Evolutionary conservation across 2,797 vertebrate species (phyloP).

Genomic region (Ctenopoma multispine): DNA sequence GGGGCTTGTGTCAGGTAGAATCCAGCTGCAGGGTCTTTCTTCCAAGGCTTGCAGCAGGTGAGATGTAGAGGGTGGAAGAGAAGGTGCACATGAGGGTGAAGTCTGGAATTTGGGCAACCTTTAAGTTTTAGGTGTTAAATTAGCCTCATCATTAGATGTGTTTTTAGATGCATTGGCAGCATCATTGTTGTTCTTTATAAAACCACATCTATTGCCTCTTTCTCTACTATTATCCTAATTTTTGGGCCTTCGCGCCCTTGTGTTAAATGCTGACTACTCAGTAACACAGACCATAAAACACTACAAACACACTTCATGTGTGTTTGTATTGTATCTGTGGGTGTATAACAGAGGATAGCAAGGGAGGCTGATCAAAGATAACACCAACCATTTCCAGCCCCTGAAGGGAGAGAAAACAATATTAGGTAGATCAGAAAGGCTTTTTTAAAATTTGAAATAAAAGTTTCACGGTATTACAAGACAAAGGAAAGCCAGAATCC

Average conservation of each 20-base stretch:
- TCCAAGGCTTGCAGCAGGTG: slow-evolving; percentile 73
- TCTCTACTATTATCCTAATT: slow-evolving; percentile 35
- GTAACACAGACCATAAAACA: slow-evolving; percentile 54
- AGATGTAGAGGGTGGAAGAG: slow-evolving; percentile 49
- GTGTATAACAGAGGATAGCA: slow-evolving; percentile 36
- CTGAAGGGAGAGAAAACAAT: slow-evolving; percentile 75
- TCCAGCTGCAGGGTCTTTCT: slow-evolving; percentile 77
- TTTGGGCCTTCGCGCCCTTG: slow-evolving; percentile 26
- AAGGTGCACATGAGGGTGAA: slow-evolving; percentile 36
- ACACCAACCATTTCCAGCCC: slow-evolving; percentile 67
- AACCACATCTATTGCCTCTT: slow-evolving; percentile 20
- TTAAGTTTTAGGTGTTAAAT: slow-evolving; percentile 17
- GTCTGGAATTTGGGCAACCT: slow-evolving; percentile 29
- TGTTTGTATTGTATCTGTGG: slow-evolving; percentile 37
- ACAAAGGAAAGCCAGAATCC: slow-evolving; percentile 78
- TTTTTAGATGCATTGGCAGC: slow-evolving; percentile 7
- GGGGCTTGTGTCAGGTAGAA: slow-evolving; percentile 86
- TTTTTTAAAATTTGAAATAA: slow-evolving; percentile 79
- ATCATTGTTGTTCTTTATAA: slow-evolving; percentile 20
- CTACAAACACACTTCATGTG: slow-evolving; percentile 32
- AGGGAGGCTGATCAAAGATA: slow-evolving; percentile 67
- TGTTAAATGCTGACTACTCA: slow-evolving; percentile 64
- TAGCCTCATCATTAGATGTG: slow-evolving; percentile 18
- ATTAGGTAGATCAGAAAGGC: slow-evolving; percentile 77
- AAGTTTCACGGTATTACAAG: slow-evolving; percentile 80